phyloP scores from a whole-genome alignment of 2,113 vertebrate species.

The Brachypodius melanocephalos region DNA sequence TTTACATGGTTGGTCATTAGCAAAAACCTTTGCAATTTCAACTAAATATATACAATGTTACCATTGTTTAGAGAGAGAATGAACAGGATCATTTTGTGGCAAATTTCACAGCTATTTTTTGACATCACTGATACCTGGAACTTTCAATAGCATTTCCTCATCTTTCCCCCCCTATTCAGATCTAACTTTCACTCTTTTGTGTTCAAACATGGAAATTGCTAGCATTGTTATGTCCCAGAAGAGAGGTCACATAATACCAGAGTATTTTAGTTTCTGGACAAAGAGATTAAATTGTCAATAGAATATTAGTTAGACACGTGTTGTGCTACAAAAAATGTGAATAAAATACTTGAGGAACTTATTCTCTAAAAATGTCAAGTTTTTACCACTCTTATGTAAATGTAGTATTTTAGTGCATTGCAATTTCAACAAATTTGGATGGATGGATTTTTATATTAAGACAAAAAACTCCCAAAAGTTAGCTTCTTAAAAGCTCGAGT shows the following conservation, averaged over 20 bases:
- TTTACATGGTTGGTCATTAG: background rate
- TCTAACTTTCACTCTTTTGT: background rate
- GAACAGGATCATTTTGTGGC: background rate
- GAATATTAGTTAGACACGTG: background rate
- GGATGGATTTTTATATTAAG: background rate
- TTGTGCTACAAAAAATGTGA: background rate
- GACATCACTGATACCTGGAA: background rate
- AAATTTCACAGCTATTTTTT: background rate
- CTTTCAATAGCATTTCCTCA: background rate
- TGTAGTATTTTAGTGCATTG: background rate
- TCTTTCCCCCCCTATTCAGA: background rate
- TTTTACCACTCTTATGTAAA: background rate
- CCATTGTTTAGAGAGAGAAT: background rate
- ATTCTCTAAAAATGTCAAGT: background rate
- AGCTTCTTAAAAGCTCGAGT: background rate
- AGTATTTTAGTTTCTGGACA: background rate
- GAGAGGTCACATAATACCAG: background rate
- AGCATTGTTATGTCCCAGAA: background rate
- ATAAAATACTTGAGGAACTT: background rate
- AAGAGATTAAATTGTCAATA: background rate
- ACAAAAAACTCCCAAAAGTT: background rate
- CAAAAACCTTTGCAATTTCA: background rate
- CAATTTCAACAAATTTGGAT: background rate
- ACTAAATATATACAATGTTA: background rate
- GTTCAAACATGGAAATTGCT: background rate